Base-by-base conservation (phyloP, 1,140 invertebrate genomes). In the Nixonia krombeini region DNA sequence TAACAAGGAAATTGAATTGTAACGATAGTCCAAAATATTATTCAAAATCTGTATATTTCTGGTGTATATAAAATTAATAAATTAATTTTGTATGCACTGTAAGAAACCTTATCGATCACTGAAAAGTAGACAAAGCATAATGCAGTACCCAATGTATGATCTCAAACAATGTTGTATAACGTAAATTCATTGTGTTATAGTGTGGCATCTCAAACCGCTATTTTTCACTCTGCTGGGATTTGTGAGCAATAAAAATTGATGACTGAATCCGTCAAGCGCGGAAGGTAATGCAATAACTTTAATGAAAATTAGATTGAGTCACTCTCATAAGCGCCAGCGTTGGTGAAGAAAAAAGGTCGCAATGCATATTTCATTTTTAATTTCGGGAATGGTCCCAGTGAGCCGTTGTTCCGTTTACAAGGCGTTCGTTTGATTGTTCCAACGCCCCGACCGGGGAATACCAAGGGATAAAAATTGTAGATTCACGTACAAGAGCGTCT, bases 341-440 rank as follows among this genome's bases (percentile, higher is more conserved):
- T 26, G 25, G 25, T 26, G 25, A 26, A 9, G 25, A 31, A 31
- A 31, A 31, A 31, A 31, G 29, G 3, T 31, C 9, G 29, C 29
- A 8, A n/a, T 31, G 29, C 29, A 31, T 31, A 31, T 31, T 31
- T 31, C 29, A 31, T 31, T 31, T 31, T 31, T 31, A 31, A 31
- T 31, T 31, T 31, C 29, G 29, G 9, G 29, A 31, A 31, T 31
- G 29, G 29, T n/a, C 9, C 29, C 9, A 8, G 29, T 10, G 29
- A 31, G 29, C 3, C 29, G 29, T 31, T 31, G 29, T 31, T n/a
- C 29, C 25, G 25, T 31, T 31, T 31, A 31, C 29, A 31, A 31
- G 29, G 8, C 9, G 29, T 10, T 31, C 29, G 29, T 31, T 31
- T 31, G 29, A 31, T 31, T 31, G 29, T n/a, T 10, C 29, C 29